A percentile compares a stretch with the other conserved stretches of the same genome.
Evolutionary conservation across 2,797 vertebrate genomes (phyloP).

Genomic region (Sorex maritimensis): DNA sequence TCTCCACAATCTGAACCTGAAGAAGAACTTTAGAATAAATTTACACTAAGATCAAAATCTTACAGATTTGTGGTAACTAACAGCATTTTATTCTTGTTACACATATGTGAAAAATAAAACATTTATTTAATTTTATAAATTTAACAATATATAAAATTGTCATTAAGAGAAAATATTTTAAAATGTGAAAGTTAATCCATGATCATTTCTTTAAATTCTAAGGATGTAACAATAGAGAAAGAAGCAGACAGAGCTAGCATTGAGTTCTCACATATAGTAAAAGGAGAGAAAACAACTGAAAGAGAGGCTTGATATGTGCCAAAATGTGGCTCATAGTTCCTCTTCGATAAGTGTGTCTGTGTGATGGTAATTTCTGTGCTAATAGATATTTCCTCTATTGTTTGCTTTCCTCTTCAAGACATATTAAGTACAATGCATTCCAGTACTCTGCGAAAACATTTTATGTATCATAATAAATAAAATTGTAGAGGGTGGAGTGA

Average conservation of each 20-base stretch:
- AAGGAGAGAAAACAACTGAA: constrained; percentile 48
- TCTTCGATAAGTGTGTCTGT: background rate
- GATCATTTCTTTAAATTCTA: background rate
- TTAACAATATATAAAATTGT: background rate
- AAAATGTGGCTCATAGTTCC: constrained; percentile 32
- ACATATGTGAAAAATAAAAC: background rate
- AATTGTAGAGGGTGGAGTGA: background rate
- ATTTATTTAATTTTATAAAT: background rate
- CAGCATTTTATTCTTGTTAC: background rate
- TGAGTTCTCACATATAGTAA: background rate
- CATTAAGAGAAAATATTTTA: constrained; percentile 13
- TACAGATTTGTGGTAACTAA: background rate
- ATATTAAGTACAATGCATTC: background rate
- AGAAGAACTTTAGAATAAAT: background rate
- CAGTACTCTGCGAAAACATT: background rate
- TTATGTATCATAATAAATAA: constrained; percentile 25
- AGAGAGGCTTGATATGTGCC: background rate
- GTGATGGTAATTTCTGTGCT: background rate
- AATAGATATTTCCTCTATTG: background rate
- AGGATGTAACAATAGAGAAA: constrained; percentile 1
- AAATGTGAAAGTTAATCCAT: constrained; percentile 19
- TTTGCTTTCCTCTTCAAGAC: background rate
- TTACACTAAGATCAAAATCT: background rate
- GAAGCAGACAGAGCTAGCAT: background rate
- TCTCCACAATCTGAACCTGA: background rate